Conservation (phyloP, 2,797 vertebrate genomes). For the Macrochelys suwanniensis region DNA sequence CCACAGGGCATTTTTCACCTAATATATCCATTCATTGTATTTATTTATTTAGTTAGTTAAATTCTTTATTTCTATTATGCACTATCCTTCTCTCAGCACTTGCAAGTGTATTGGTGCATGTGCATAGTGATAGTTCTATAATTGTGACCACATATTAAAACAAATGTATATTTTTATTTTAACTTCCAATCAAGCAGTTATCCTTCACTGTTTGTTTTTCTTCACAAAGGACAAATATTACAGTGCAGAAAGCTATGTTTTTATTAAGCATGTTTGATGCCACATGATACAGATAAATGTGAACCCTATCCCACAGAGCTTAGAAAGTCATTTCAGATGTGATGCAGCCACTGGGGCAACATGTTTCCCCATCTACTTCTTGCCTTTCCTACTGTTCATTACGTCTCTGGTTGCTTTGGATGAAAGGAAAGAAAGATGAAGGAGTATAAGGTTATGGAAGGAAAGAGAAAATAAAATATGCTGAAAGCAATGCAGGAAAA, state of each 20-base stretch:
- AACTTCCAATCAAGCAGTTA: too few species aligned
- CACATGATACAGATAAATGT: not conserved
- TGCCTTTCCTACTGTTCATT: not conserved
- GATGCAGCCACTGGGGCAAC: not conserved
- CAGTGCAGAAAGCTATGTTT: not conserved
- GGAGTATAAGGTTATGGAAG: not conserved
- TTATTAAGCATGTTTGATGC: not conserved
- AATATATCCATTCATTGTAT: not conserved
- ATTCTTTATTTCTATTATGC: not conserved
- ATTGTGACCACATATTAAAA: not conserved
- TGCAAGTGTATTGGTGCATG: not conserved
- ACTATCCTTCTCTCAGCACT: not conserved
- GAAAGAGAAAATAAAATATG: not conserved
- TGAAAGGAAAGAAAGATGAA: not conserved
- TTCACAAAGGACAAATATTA: too few species aligned
- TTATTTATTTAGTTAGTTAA: not conserved
- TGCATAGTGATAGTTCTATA: not conserved
- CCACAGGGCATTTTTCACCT: not conserved
- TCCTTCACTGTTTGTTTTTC: too few species aligned
- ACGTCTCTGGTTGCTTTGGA: not conserved
- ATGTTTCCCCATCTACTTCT: not conserved
- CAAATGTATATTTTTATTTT: too few species aligned
- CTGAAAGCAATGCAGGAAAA: not conserved
- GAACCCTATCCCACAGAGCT: not conserved
- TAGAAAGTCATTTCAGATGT: not conserved